These are phyloP conservation scores for Paramormyrops kingsleyae DNA, from an alignment of 2,113 vertebrate genomes.

Conservation along the genomic window DNA sequence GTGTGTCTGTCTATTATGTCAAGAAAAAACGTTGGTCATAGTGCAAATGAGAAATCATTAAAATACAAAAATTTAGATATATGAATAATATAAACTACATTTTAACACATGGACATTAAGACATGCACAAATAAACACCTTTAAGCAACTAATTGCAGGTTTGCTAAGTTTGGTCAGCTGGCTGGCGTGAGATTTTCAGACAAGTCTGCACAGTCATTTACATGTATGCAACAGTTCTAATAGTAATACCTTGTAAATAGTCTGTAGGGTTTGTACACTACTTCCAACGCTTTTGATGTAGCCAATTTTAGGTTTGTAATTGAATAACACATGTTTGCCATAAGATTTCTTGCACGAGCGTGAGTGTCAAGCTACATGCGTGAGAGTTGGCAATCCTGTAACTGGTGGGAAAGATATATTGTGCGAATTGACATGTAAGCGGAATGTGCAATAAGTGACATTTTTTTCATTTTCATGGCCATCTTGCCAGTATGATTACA, in stretches of 20 bases:
- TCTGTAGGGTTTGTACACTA: too few relatives aligned
- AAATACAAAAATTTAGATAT: background rate
- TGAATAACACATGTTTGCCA: too few relatives aligned
- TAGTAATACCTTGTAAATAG: too few relatives aligned
- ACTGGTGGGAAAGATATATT: background rate
- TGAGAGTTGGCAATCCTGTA: too few relatives aligned
- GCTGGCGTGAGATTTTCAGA: too few relatives aligned
- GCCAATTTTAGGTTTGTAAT: too few relatives aligned
- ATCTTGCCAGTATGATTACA: background rate
- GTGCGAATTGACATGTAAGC: background rate
- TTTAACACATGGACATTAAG: background rate
- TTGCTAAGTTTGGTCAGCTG: too few relatives aligned
- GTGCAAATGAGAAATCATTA: background rate
- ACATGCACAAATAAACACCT: background rate
- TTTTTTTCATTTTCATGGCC: background rate
- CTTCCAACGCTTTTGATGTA: too few relatives aligned
- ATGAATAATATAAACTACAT: background rate
- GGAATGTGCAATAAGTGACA: background rate
- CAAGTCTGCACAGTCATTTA: too few relatives aligned
- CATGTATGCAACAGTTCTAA: too few relatives aligned
- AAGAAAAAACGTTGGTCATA: background rate
- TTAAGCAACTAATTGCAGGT: background rate
- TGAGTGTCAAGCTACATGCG: too few relatives aligned
- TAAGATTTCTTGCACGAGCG: too few relatives aligned
- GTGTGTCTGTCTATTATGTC: background rate